Percentiles rank a stretch among this genome's conserved stretches.
Evolutionary conservation across 2,888 invertebrate genomes (phyloP).

Genomic region (Heteropelma amictum): DNA sequence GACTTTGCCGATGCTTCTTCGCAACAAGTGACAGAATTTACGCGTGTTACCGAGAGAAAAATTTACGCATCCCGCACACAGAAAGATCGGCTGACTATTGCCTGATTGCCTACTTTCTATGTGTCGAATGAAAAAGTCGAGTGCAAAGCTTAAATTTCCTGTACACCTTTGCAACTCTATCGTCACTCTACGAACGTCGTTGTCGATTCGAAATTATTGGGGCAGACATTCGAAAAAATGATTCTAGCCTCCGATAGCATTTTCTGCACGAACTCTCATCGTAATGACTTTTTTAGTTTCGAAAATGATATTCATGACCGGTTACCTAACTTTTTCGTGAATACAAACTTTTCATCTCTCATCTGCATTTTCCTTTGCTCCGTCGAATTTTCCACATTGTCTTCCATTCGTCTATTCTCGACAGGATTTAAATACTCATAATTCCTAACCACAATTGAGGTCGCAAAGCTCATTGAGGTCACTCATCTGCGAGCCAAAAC

Average conservation of each 20-base stretch:
- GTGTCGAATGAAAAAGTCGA: too few species aligned
- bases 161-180: too few species aligned
- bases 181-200: too few species aligned
- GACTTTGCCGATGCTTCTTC: neutral
- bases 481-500: slow-evolving; percentile 24
- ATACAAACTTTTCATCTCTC: neutral
- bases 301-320: too few species aligned
- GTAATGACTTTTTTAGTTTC: too few species aligned
- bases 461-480: slow-evolving; percentile 54
- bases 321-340: too few species aligned
- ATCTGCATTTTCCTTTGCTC: neutral
- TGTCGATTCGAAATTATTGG: too few species aligned
- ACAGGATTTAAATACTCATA: slow-evolving; percentile 14
- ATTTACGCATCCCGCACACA: slow-evolving; percentile 45
- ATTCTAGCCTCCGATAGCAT: too few species aligned
- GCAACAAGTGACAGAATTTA: slow-evolving; percentile 19
- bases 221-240: too few species aligned
- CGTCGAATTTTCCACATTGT: neutral
- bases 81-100: neutral
- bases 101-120: too few species aligned
- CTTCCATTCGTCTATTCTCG: slow-evolving; percentile 29
- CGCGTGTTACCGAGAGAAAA: slow-evolving; percentile 28
- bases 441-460: slow-evolving; percentile 45
- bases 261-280: too few species aligned
- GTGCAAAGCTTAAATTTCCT: too few species aligned